Evolutionary conservation across 2,888 invertebrate species (phyloP).

Genomic region (Cyclophora albipunctata): DNA sequence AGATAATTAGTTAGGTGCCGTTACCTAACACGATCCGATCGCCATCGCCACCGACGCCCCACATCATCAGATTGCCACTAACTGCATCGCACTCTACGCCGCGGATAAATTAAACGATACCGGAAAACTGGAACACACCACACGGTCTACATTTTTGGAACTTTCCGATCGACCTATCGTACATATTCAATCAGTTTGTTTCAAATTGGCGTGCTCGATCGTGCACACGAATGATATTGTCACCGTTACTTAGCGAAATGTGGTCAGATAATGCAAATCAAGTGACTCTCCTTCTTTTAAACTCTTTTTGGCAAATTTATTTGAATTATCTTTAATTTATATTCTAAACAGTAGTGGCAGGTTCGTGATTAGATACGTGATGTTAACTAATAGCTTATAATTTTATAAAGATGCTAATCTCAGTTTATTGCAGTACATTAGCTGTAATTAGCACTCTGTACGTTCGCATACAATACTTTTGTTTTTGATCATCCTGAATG

Average conservation of each 20-base stretch:
- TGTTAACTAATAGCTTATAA: conserved; percentile 1
- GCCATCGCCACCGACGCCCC: conserved; percentile 46
- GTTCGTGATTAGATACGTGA: background rate
- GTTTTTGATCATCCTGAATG: conserved; percentile 20
- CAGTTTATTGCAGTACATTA: conserved; percentile 13
- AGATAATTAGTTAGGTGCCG: conserved; percentile 70
- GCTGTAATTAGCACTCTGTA: conserved; percentile 16
- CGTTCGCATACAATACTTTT: conserved; percentile 11
- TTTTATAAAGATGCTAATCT: conserved; percentile 8
- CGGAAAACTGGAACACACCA: conserved; percentile 34
- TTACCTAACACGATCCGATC: conserved; percentile 60
- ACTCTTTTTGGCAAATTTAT: conserved; percentile 1
- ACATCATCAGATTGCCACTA: conserved; percentile 43
- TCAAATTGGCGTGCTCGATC: conserved; percentile 20
- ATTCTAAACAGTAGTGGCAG: background rate
- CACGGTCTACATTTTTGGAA: conserved; percentile 24
- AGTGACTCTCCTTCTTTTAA: conserved; percentile 1
- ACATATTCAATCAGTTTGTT: conserved; percentile 20
- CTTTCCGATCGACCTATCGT: conserved; percentile 17
- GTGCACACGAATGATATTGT: conserved; percentile 14
- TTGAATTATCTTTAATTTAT: conserved; percentile 1
- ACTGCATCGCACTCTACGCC: conserved; percentile 33
- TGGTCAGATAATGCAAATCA: conserved; percentile 5
- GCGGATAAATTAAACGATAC: conserved; percentile 28
- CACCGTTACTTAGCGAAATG: conserved; percentile 18